phyloP scores from a whole-genome alignment of 2,888 invertebrate genomes.

The Sturmia bella region DNA sequence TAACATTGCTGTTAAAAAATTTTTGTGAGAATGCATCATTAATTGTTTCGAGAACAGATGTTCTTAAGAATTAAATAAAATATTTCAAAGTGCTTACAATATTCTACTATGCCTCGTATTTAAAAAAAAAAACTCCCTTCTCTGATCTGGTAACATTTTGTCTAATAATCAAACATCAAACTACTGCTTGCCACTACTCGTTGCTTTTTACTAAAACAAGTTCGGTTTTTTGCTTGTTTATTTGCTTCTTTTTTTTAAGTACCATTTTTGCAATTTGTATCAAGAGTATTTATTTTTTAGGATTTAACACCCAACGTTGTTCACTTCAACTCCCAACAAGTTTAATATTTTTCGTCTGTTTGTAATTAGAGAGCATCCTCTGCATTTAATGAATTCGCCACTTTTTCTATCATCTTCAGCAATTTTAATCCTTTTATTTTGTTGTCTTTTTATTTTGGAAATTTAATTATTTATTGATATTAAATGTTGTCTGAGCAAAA shows the following conservation, averaged over 20 bases:
- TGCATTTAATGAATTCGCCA: conserved; percentile 61
- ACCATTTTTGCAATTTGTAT: conserved; percentile 36
- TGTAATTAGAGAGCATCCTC: conserved; percentile 66
- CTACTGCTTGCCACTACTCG: conserved; percentile 26
- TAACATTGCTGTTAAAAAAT: too few relatives aligned
- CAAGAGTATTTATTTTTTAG: conserved; percentile 37
- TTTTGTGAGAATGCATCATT: too few relatives aligned
- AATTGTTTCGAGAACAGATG: too few relatives aligned
- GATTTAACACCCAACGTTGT: neutral
- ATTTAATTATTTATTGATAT: conserved; percentile 69
- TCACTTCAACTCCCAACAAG: neutral
- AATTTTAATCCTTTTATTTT: conserved; percentile 53
- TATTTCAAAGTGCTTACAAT: neutral
- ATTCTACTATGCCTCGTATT: neutral
- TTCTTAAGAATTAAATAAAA: too few relatives aligned
- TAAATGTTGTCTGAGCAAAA: conserved; percentile 65
- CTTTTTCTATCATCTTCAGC: conserved; percentile 49
- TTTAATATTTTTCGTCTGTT: conserved; percentile 40
- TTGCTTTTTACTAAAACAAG: neutral
- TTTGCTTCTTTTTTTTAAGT: neutral
- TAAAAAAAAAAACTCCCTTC: neutral
- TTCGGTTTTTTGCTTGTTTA: neutral
- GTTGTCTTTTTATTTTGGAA: conserved; percentile 48
- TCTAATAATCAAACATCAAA: conserved; percentile 34
- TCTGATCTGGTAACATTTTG: conserved; percentile 3